Evolutionary conservation across 2,797 vertebrate genomes (phyloP).

Genomic region (Artibeus lituratus): DNA sequence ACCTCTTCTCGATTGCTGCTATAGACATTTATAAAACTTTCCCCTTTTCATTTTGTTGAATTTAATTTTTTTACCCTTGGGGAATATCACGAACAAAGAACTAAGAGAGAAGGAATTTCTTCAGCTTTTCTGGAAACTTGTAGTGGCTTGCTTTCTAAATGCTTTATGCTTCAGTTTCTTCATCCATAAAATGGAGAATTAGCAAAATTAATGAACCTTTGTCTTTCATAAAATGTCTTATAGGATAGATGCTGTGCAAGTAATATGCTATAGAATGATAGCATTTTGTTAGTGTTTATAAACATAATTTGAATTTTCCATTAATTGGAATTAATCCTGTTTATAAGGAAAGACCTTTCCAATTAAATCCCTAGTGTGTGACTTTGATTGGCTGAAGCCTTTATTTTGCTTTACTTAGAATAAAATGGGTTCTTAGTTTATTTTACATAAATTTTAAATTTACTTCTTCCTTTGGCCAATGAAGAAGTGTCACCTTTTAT

Average conservation of each 20-base stretch:
- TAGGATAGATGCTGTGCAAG: conserved; percentile 31
- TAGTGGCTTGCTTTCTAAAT: conserved; percentile 42
- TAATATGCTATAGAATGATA: conserved; percentile 43
- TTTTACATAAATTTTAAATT: conserved; percentile 77
- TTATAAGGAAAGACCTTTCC: conserved; percentile 73
- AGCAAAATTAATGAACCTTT: conserved; percentile 64
- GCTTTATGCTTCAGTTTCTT: conserved; percentile 58
- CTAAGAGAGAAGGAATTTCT: conserved; percentile 38
- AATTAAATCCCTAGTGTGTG: conserved; percentile 74
- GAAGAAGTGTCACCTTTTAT: conserved; percentile 71
- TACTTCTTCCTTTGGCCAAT: conserved; percentile 71
- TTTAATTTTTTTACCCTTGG: background rate
- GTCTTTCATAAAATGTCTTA: conserved; percentile 57
- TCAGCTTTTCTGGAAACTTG: conserved; percentile 25
- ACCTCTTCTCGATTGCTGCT: background rate
- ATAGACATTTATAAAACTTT: background rate
- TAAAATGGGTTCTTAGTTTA: conserved; percentile 62
- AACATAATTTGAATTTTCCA: conserved; percentile 69
- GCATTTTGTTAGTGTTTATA: conserved; percentile 54
- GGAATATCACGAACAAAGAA: conserved; percentile 13
- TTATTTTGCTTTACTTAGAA: conserved; percentile 71
- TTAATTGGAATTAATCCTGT: conserved; percentile 72
- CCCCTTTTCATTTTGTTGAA: background rate
- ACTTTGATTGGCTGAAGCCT: conserved; percentile 59
- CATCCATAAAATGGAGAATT: conserved; percentile 63